phyloP scores from a whole-genome alignment of 2,888 invertebrate species.

The Heliconius aoede region DNA sequence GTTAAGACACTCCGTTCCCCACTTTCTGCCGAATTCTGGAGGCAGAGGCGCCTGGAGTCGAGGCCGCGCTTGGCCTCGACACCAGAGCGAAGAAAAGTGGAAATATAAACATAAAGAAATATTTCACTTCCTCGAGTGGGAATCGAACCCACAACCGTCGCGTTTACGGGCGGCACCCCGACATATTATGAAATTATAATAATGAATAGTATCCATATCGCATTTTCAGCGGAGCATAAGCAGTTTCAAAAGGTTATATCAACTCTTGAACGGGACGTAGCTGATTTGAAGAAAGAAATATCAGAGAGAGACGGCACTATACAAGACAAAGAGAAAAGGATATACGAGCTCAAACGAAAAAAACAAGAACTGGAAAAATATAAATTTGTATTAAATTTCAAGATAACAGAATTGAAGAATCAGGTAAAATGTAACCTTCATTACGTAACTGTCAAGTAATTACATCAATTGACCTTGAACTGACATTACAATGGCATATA shows the following conservation, averaged over 20 bases:
- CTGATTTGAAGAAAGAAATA: constrained; percentile 92
- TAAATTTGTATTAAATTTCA: constrained; percentile 94
- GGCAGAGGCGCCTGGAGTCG: no score
- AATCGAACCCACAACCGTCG: no score
- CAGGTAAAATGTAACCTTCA: constrained; percentile 69
- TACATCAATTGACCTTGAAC: not conserved
- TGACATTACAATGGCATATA: not conserved
- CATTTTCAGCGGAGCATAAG: constrained; percentile 84
- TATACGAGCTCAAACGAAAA: constrained; percentile 91
- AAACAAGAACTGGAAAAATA: constrained; percentile 96
- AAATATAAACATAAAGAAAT: no score
- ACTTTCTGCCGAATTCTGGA: no score
- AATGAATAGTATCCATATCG: not conserved
- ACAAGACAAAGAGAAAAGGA: constrained; percentile 92
- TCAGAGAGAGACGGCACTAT: constrained; percentile 92
- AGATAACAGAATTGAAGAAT: constrained; percentile 93
- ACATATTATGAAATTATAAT: not conserved
- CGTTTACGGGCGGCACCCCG: no score
- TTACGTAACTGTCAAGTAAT: not conserved
- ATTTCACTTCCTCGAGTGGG: no score
- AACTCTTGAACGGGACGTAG: constrained; percentile 89
- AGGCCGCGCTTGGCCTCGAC: no score
- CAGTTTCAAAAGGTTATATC: constrained; percentile 89
- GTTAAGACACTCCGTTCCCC: no score
- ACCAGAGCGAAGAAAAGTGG: no score